Conservation (phyloP, 1,140 invertebrate genomes). For the Anthonomus grandis region DNA sequence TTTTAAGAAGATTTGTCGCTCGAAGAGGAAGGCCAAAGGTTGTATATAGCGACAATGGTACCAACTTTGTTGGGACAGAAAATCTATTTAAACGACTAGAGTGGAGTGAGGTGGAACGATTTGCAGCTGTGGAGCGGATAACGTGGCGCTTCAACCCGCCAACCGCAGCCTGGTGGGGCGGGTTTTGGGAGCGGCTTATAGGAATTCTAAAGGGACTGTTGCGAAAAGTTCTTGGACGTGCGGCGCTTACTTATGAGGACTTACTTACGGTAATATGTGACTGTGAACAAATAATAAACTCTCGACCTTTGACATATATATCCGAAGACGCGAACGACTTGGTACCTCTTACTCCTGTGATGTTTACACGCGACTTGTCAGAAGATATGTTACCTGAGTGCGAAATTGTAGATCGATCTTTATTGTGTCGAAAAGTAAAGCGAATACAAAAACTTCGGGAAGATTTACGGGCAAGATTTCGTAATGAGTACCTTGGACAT, state of each 20-base stretch:
- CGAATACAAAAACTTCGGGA: constrained; percentile 11
- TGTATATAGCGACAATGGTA: constrained; percentile 21
- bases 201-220: constrained; percentile 42
- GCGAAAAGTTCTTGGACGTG: constrained; percentile 35
- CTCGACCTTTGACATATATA: constrained; percentile 12
- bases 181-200: no score
- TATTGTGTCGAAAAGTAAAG: constrained; percentile 7
- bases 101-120: neutral
- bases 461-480: constrained; percentile 15
- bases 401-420: constrained; percentile 7
- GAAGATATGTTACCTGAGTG: constrained; percentile 15
- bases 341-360: constrained; percentile 12
- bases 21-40: constrained; percentile 16
- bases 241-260: constrained; percentile 39
- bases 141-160: constrained; percentile 23
- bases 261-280: constrained; percentile 34
- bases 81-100: constrained; percentile 13
- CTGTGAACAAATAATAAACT: no score
- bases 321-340: constrained; percentile 1
- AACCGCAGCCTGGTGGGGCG: constrained; percentile 3
- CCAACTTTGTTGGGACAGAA: constrained; percentile 23
- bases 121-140: constrained; percentile 1
- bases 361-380: constrained; percentile 7
- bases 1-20: constrained; percentile 21
- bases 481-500: constrained; percentile 15